Base-by-base conservation (phyloP, 2,888 invertebrate genomes). In the Sphaerophoria taeniata region DNA sequence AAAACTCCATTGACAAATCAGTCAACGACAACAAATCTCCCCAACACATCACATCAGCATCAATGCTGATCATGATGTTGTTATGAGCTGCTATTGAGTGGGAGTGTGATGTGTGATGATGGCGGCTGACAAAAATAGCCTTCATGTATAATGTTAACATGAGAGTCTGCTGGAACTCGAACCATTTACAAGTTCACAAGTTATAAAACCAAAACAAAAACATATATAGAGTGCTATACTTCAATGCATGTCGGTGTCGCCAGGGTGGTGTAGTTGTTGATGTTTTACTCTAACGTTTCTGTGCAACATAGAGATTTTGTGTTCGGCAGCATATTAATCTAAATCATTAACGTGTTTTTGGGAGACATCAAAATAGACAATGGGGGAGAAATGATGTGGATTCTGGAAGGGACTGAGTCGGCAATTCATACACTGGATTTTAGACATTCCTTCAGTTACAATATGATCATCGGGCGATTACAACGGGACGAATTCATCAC, bases 401-500 rank as follows among this genome's bases (percentile, higher is more conserved):
- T n/a, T n/a, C n/a, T n/a, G n/a, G n/a, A n/a, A n/a, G n/a, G n/a
- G n/a, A n/a, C n/a, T n/a, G n/a, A n/a, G n/a, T n/a, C n/a, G n/a
- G n/a, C n/a, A n/a, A n/a, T n/a, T n/a, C n/a, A n/a, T n/a, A n/a
- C n/a, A n/a, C n/a, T 24, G 24, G 7, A 12, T 2, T 31, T 39
- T 9, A 24, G 71, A 67, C 55, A 67, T 45, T 4, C 43, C n/a
- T n/a, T n/a, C n/a, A n/a, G n/a, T n/a, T n/a, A n/a, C n/a, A n/a
- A n/a, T n/a, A 47, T 47, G 34, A 49, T 49, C 47, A 63, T 34
- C 14, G 12, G 63, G 14, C 47, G 47, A 67, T 76, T 72, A 85
- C 85, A 85, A 84, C 85, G 70, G 80, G 85, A 85, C 85, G 77
- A 85, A 70, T n/a, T n/a, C n/a, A n/a, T n/a, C n/a, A n/a, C n/a